A percentile compares a stretch with the other conserved stretches of the same genome.
phyloP scores from a whole-genome alignment of 1,140 invertebrate genomes.

The Lordiphosa clarofinis region DNA sequence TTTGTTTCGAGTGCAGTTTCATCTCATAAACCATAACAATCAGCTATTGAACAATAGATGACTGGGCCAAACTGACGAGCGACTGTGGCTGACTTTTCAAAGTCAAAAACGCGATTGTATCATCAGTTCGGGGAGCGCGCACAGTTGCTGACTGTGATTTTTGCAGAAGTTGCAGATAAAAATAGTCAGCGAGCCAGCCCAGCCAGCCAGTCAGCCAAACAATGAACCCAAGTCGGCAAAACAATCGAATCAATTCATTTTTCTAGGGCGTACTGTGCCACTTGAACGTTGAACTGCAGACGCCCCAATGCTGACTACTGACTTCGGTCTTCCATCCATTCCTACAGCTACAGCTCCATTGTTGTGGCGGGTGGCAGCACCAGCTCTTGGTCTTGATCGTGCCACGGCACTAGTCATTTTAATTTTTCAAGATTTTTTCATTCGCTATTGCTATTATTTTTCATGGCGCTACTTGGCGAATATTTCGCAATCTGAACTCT shows the following conservation, averaged over 20 bases:
- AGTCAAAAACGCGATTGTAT: slow-evolving; percentile 78
- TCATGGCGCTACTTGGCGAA: slow-evolving; percentile 37
- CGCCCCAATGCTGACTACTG: slow-evolving; percentile 79
- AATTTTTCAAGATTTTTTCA: slow-evolving; percentile 60
- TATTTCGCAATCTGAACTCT: slow-evolving; percentile 67
- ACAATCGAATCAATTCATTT: slow-evolving; percentile 79
- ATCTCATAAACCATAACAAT: slow-evolving; percentile 67
- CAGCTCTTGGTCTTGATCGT: slow-evolving; percentile 66
- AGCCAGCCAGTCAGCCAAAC: slow-evolving; percentile 19
- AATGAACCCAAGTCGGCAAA: slow-evolving; percentile 42
- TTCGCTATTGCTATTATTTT: slow-evolving; percentile 31
- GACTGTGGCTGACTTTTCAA: slow-evolving; percentile 66
- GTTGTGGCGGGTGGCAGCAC: slow-evolving; percentile 32
- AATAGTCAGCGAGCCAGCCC: slow-evolving; percentile 1
- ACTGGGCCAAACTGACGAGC: slow-evolving; percentile 17
- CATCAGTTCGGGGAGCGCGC: slow-evolving; percentile 57
- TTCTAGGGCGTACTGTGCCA: slow-evolving; percentile 78
- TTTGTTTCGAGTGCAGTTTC: slow-evolving; percentile 66
- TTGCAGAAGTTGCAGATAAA: slow-evolving; percentile 54
- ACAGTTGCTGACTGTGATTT: slow-evolving; percentile 56
- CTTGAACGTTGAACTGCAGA: slow-evolving; percentile 80
- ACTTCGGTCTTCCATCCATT: slow-evolving; percentile 25
- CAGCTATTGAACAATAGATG: slow-evolving; percentile 67
- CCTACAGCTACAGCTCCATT: slow-evolving; percentile 38
- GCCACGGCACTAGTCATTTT: slow-evolving; percentile 71